A percentile compares a stretch with the other conserved stretches of the same genome.
Conservation (phyloP, 2,888 invertebrate genomes). For the Chymomyza amoena region DNA sequence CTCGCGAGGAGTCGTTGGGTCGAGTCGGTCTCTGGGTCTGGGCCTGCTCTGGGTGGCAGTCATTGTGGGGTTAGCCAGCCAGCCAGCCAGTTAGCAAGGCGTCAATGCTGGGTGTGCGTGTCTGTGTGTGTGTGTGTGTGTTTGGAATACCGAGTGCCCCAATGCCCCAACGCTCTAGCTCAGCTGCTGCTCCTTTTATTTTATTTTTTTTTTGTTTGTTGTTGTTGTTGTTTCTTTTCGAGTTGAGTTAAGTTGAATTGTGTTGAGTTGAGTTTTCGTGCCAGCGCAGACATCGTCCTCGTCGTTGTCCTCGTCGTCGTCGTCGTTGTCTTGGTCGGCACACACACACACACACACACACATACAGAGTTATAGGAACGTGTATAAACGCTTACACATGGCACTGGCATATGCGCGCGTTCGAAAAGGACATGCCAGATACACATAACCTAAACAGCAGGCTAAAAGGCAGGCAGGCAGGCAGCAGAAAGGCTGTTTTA, state of each 20-base stretch:
- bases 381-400: constrained; percentile 20
- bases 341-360: constrained; percentile 19
- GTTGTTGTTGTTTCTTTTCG: constrained; percentile 29
- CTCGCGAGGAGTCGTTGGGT: too few relatives aligned
- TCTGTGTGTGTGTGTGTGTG: constrained; percentile 31
- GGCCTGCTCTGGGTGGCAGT: neutral
- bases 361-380: too few relatives aligned
- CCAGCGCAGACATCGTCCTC: constrained; percentile 54
- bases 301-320: neutral
- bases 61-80: constrained; percentile 34
- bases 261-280: constrained; percentile 64
- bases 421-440: constrained; percentile 58
- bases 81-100: constrained; percentile 63
- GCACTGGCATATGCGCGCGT: constrained; percentile 60
- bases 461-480: constrained; percentile 28
- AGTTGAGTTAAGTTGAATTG: constrained; percentile 64
- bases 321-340: constrained; percentile 22
- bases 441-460: constrained; percentile 49
- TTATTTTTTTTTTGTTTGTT: constrained; percentile 22
- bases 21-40: constrained; percentile 5
- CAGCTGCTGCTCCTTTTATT: constrained; percentile 11
- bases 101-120: constrained; percentile 46
- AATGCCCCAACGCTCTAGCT: neutral
- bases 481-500: constrained; percentile 30
- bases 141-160: constrained; percentile 15